These are phyloP conservation scores for Omphaloscelis lunosa DNA, from an alignment of 2,888 invertebrate species.

Conservation along the genomic window DNA sequence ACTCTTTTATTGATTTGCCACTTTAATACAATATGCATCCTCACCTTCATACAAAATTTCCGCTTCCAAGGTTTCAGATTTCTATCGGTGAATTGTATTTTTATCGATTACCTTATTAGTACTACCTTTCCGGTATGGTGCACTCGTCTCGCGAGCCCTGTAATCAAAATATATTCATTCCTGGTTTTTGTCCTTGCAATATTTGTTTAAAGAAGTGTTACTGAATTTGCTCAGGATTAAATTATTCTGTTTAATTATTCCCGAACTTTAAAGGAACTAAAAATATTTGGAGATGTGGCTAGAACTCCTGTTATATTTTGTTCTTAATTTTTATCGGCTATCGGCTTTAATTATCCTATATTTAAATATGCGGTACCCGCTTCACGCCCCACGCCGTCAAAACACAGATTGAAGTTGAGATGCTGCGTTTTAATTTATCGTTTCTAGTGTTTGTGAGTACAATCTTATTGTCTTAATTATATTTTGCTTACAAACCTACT, in stretches of 20 bases:
- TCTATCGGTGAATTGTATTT: not conserved
- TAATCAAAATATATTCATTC: not conserved
- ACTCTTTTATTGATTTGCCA: not conserved
- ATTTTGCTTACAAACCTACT: not conserved
- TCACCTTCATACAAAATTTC: not conserved
- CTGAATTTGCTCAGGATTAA: not conserved
- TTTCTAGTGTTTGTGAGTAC: slow-evolving; percentile 25
- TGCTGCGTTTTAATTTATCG: not conserved
- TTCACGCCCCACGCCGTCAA: not conserved
- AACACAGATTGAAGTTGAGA: not conserved
- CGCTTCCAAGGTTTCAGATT: not conserved
- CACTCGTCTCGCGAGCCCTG: slow-evolving; percentile 11
- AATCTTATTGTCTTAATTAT: too few relatives aligned
- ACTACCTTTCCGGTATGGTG: not conserved
- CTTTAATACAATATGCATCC: slow-evolving; percentile 3
- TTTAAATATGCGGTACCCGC: not conserved
- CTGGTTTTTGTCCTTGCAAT: not conserved
- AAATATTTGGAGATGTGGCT: slow-evolving; percentile 5
- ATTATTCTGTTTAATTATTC: not conserved
- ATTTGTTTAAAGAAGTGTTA: not conserved
- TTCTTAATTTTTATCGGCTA: slow-evolving; percentile 6
- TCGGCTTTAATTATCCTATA: slow-evolving; percentile 5
- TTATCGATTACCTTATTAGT: slow-evolving; percentile 27
- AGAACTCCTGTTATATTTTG: not conserved
- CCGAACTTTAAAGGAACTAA: not conserved